phyloP scores from a whole-genome alignment of 1,140 invertebrate species.

The Orchesella cincta region DNA sequence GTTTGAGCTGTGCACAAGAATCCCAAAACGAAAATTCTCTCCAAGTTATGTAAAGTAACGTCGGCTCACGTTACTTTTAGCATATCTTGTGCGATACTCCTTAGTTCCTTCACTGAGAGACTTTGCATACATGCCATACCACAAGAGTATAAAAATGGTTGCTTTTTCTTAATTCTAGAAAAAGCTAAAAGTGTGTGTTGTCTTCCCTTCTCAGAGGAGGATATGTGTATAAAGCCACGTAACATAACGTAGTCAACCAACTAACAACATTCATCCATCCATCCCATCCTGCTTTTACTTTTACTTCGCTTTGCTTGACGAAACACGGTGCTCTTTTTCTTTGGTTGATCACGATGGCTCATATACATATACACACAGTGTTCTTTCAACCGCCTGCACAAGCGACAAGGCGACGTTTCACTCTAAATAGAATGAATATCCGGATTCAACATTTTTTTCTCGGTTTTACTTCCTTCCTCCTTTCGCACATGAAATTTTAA shows the following conservation, averaged over 20 bases:
- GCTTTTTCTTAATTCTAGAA: neutral
- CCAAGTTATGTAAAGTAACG: neutral
- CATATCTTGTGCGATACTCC: neutral
- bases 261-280: conserved; percentile 27
- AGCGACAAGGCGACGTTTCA: no score
- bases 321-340: neutral
- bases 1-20: neutral
- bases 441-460: no score
- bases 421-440: no score
- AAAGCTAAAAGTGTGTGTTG: no score
- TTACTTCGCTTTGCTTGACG: neutral
- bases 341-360: no score
- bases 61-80: neutral
- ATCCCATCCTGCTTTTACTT: conserved; percentile 14
- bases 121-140: neutral
- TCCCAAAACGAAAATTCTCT: neutral
- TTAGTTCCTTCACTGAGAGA: neutral
- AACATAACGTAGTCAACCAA: conserved; percentile 15
- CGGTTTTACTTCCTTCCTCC: no score
- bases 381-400: no score
- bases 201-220: no score
- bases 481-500: conserved; percentile 25
- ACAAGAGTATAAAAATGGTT: neutral
- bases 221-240: no score
- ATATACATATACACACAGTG: no score